These are phyloP conservation scores for Sphaeramia orbicularis DNA, from an alignment of 2,797 vertebrate genomes.

Conservation along the genomic window DNA sequence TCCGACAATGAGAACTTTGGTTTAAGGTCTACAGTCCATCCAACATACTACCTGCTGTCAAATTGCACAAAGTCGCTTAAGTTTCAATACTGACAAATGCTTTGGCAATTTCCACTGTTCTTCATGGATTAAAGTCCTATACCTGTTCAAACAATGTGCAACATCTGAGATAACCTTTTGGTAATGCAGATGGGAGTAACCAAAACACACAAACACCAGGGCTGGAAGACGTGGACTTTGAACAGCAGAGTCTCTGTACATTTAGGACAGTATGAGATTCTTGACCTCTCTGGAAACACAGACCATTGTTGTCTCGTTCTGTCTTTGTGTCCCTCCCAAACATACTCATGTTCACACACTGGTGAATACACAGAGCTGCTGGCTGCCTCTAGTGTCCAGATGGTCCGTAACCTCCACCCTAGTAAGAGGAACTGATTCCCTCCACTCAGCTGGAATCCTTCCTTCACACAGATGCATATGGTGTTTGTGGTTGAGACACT, in stretches of 20 bases:
- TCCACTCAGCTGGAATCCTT: conserved; percentile 46
- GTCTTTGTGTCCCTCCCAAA: conserved; percentile 4
- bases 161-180: conserved; percentile 31
- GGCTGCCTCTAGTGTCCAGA: conserved; percentile 55
- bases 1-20: conserved; percentile 22
- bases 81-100: background rate
- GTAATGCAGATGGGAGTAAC: background rate
- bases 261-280: conserved; percentile 38
- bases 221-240: background rate
- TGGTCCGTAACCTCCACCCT: conserved; percentile 58
- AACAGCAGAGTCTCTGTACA: conserved; percentile 25
- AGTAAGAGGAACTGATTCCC: conserved; percentile 39
- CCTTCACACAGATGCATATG: background rate
- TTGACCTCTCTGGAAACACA: conserved; percentile 38
- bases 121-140: background rate
- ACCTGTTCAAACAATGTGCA: conserved; percentile 13
- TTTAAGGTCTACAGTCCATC: conserved; percentile 61
- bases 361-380: conserved; percentile 32
- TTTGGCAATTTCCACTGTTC: background rate
- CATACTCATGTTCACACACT: conserved; percentile 8
- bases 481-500: background rate
- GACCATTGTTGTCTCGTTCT: conserved; percentile 29
- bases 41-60: conserved; percentile 27
- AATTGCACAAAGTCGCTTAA: conserved; percentile 29
- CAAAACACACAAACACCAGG: conserved; percentile 25